Base-by-base conservation (phyloP, 2,888 invertebrate genomes). In the Biston stratarius region DNA sequence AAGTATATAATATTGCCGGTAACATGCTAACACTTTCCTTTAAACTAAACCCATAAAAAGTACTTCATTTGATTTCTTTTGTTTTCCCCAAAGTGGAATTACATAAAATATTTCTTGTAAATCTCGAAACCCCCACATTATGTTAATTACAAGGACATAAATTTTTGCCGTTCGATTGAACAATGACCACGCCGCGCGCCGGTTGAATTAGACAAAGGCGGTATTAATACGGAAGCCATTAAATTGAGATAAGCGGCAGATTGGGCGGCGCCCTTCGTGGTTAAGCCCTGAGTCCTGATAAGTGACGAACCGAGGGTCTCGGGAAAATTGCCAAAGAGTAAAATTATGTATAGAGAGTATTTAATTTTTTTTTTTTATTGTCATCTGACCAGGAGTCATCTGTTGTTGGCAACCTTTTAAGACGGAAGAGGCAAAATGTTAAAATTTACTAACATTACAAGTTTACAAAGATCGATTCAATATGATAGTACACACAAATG, bases 231-330 rank as follows among this genome's bases (percentile, higher is more conserved):
- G 90, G 90, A 91, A 91, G 87, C 92, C 92, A 94, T 93, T 93
- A 93, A 92, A 92, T 92, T 90, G 91, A 92, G 92, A 94, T 94
- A 93, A 93, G 92, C 90, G 85, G 91, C 91, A 92, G 91, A 92
- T 92, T 92, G 92, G 92, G 91, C 84, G 87, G 84, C 86, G 87
- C 91, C 93, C 92, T 91, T 86, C 87, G 88, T 88, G 89, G 92
- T 91, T 91, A 92, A 93, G 88, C 83, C 84, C 82, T 87, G 90
- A 92, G 91, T 87, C 91, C 88, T 90, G 92, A 92, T 92, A 93
- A 92, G 87, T 91, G 87, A 84, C 89, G 86, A 85, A 80, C 80
- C 80, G 85, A 85, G 86, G 87, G 85, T 86, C 85, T 84, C 82
- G 80, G 82, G 81, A 78, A 80, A 78, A 61, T 71, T 42, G 33